Evolutionary conservation across 2,888 invertebrate genomes (phyloP).

Genomic region (Cosmopolites sordidus): DNA sequence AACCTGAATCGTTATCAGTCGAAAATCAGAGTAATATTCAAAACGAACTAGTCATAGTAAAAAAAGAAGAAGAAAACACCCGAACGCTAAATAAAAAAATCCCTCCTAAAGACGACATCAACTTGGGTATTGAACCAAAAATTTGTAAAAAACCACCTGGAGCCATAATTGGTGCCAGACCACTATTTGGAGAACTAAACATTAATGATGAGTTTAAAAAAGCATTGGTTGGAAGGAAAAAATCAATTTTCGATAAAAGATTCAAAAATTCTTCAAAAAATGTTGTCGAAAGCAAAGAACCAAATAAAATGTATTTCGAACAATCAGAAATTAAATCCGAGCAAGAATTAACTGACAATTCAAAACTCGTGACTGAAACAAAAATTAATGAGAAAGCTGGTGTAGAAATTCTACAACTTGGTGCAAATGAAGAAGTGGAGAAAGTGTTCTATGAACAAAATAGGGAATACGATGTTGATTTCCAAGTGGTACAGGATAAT

Average conservation of each 20-base stretch:
- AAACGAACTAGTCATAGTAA: not conserved
- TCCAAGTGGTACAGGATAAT: slow-evolving; percentile 42
- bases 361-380: slow-evolving; percentile 33
- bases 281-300: slow-evolving; percentile 25
- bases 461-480: slow-evolving; percentile 43
- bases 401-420: slow-evolving; percentile 38
- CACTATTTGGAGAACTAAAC: slow-evolving; percentile 45
- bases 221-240: slow-evolving; percentile 41
- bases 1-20: not conserved
- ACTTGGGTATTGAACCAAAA: slow-evolving; percentile 30
- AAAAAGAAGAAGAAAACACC: not conserved
- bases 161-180: slow-evolving; percentile 45
- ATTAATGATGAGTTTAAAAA: slow-evolving; percentile 47
- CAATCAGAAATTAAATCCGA: slow-evolving; percentile 31
- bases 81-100: slow-evolving; percentile 4
- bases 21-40: not conserved
- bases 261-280: slow-evolving; percentile 30
- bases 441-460: slow-evolving; percentile 44
- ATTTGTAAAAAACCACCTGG: slow-evolving; percentile 45
- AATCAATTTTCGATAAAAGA: slow-evolving; percentile 38
- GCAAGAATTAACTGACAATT: slow-evolving; percentile 29
- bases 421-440: slow-evolving; percentile 43
- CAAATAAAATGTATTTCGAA: slow-evolving; percentile 34
- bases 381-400: slow-evolving; percentile 39
- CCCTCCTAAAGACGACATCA: slow-evolving; percentile 26